Percentiles rank a stretch among this genome's conserved stretches.
Conservation (phyloP, 2,797 vertebrate species). For the Pipistrellus pipistrellus region DNA sequence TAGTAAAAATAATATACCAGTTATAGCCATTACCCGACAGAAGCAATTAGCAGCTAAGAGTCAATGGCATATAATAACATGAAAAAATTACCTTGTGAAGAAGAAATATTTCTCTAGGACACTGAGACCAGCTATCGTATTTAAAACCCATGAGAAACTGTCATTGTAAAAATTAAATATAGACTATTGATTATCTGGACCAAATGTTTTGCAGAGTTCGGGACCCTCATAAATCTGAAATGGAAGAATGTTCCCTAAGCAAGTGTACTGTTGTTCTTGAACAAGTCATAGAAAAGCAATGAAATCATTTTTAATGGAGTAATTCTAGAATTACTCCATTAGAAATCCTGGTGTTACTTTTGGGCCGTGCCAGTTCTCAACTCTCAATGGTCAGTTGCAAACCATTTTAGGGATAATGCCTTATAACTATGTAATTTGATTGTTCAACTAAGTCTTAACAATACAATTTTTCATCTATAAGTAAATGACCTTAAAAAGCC, state of each 20-base stretch:
- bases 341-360: background rate
- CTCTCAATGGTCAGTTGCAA: background rate
- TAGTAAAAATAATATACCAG: background rate
- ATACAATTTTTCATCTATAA: constrained; percentile 29
- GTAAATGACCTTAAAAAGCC: constrained; percentile 49
- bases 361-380: background rate
- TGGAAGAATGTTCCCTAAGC: background rate
- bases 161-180: constrained; percentile 29
- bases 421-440: constrained; percentile 40
- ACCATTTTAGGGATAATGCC: background rate
- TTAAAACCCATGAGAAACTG: constrained; percentile 2
- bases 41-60: constrained; percentile 11
- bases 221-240: background rate
- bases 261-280: background rate
- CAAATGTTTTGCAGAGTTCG: constrained; percentile 15
- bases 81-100: background rate
- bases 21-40: background rate
- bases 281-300: constrained; percentile 29
- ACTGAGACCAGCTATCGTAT: background rate
- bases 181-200: background rate
- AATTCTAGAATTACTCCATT: background rate
- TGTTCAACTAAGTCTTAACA: constrained; percentile 39
- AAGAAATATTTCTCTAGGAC: constrained; percentile 17
- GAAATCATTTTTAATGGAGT: constrained; percentile 18
- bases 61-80: background rate